A percentile compares a stretch with the other conserved stretches of the same genome.
Evolutionary conservation across 2,113 vertebrate species (phyloP).

Genomic region (Trogon melanurus): DNA sequence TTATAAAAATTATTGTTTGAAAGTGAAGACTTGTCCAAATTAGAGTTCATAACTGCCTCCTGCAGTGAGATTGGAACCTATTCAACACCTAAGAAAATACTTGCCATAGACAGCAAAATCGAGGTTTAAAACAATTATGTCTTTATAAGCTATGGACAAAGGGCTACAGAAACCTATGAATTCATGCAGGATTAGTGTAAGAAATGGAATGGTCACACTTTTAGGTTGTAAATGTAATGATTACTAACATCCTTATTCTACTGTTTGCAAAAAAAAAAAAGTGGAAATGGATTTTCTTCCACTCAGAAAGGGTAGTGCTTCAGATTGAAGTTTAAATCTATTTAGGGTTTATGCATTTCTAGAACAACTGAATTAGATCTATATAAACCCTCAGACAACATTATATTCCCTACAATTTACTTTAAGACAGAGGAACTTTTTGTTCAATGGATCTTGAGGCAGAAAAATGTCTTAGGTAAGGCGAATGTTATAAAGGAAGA

Average conservation of each 20-base stretch:
- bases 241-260: background rate
- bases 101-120: background rate
- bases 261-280: background rate
- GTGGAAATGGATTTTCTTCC: background rate
- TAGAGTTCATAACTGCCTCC: background rate
- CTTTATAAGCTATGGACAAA: background rate
- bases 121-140: background rate
- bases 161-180: background rate
- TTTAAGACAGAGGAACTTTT: background rate
- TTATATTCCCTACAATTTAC: background rate
- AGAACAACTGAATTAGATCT: background rate
- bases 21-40: background rate
- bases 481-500: background rate
- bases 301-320: background rate
- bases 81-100: background rate
- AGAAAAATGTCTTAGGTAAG: background rate
- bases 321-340: background rate
- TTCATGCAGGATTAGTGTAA: background rate
- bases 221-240: background rate
- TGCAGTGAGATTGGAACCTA: background rate
- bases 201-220: background rate
- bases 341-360: background rate
- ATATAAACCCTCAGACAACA: background rate
- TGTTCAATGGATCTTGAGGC: background rate
- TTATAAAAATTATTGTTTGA: conserved; percentile 40